Conservation (phyloP, 2,797 vertebrate genomes). For the Gila robusta region DNA sequence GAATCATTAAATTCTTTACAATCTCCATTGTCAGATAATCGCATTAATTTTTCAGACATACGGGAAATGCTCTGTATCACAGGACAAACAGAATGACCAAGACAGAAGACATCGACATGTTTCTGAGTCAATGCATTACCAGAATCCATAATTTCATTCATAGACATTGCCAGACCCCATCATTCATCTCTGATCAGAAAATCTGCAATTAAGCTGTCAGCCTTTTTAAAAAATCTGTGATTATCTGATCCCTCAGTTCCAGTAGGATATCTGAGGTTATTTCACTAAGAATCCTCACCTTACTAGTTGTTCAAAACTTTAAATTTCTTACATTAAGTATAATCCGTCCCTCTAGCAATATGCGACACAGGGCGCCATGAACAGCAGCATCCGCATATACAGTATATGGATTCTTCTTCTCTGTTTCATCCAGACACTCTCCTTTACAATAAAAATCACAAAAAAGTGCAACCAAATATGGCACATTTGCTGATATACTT, state of each 20-base stretch:
- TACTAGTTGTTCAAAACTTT: background rate
- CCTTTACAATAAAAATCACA: background rate
- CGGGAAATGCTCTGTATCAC: background rate
- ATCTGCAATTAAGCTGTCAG: slow-evolving; percentile 18
- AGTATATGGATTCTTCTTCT: background rate
- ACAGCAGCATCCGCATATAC: background rate
- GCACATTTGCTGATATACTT: background rate
- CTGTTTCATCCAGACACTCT: background rate
- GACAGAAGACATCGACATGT: background rate
- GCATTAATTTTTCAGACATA: background rate
- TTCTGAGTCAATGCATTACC: background rate
- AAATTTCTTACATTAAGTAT: background rate
- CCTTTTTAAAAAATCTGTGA: background rate
- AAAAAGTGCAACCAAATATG: background rate
- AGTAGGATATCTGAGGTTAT: background rate
- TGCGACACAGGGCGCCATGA: background rate
- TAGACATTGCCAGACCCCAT: background rate
- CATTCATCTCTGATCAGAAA: background rate
- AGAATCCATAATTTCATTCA: slow-evolving; percentile 10
- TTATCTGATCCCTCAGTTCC: background rate
- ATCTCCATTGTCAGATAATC: background rate
- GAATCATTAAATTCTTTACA: background rate
- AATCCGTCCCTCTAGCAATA: background rate
- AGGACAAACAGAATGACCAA: background rate
- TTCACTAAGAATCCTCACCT: background rate